Conservation (phyloP, 2,888 invertebrate genomes). For the Tetropium fuscum region DNA sequence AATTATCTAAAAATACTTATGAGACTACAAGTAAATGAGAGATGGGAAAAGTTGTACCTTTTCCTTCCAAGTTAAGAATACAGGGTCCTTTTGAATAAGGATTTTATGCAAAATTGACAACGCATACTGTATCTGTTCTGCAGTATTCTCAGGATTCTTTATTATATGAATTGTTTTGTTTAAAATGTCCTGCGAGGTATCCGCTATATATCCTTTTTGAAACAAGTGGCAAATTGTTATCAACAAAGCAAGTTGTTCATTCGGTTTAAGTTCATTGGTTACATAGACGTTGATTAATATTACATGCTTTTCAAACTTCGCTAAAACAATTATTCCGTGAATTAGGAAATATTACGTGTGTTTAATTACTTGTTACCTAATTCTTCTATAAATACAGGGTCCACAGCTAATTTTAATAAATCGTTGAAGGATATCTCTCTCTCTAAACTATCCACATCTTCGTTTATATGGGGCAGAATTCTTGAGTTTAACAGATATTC, state of each 20-base stretch:
- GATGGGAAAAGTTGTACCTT: conserved; percentile 40
- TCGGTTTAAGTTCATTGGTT: conserved; percentile 32
- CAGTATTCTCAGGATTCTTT: conserved; percentile 41
- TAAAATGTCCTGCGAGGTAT: conserved; percentile 48
- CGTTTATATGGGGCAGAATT: conserved; percentile 51
- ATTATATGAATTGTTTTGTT: conserved; percentile 51
- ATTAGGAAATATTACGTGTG: not conserved
- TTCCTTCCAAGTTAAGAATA: conserved; percentile 53
- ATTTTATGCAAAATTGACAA: conserved; percentile 58
- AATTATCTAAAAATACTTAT: conserved; percentile 49
- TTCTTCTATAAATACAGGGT: conserved; percentile 58
- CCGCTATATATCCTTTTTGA: conserved; percentile 50
- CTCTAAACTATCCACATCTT: conserved; percentile 27
- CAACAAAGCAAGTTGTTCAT: conserved; percentile 42
- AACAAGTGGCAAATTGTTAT: conserved; percentile 56
- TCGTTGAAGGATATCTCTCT: conserved; percentile 49
- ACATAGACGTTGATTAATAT: conserved; percentile 42
- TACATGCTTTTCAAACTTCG: conserved; percentile 34
- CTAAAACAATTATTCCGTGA: conserved; percentile 44
- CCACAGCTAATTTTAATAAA: conserved; percentile 52
- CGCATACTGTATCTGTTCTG: conserved; percentile 51
- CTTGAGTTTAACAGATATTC: conserved; percentile 51
- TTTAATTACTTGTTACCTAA: conserved; percentile 52
- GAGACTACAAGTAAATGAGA: conserved; percentile 13
- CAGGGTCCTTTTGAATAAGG: conserved; percentile 46